Evolutionary conservation across 2,797 vertebrate species (phyloP), one percentile per base, ranked within the genome.

Genomic region (Sparus aurata): DNA sequence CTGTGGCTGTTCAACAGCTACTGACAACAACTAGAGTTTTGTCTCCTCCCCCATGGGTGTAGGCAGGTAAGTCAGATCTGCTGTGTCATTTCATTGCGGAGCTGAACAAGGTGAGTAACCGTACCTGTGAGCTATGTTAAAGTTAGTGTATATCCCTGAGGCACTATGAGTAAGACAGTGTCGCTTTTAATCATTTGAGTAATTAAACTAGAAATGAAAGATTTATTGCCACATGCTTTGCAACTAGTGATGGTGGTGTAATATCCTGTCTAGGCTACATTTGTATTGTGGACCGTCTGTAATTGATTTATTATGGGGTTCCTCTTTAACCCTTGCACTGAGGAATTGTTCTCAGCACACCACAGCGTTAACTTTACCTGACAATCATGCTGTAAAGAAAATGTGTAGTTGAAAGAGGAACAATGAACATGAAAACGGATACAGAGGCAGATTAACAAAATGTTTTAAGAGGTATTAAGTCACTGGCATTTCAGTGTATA

Each of bases 101-200:
- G 60, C 64, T 52, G 60, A 9, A 47, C 62, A 15, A 78, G 90
- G 92, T 92, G 75, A 91, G 89, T 79, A 12, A 46, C 27, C 0
- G 62, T 43, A 27, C 25, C 52, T 61, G 1, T 53, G 18, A 75
- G 38, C 3, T 23, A 1, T 46, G 22, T 25, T 67, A 13, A n/a
- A 38, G 54, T 46, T 43, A 16, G 34, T 38, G 1, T 38, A 2
- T 5, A n/a, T 10, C 34, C 30, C 10, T 17, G 8, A 41, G 11
- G 3, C 3, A 3, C 8, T 50, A 47, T 16, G 23, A 0, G 12
- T 16, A 23, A 0, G 9, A 52, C 23, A 0, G 0, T 11, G 0
- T 49, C 1, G 9, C 22, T 53, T 25, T 18, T 12, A 73, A 30
- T 9, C 5, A 52, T 15, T 22, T 41, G 12, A 27, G 10, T 11